Percentiles rank a stretch among this genome's conserved stretches.
Evolutionary conservation across 2,113 vertebrate species (phyloP).

Genomic region (Romanogobio albipinnatus): DNA sequence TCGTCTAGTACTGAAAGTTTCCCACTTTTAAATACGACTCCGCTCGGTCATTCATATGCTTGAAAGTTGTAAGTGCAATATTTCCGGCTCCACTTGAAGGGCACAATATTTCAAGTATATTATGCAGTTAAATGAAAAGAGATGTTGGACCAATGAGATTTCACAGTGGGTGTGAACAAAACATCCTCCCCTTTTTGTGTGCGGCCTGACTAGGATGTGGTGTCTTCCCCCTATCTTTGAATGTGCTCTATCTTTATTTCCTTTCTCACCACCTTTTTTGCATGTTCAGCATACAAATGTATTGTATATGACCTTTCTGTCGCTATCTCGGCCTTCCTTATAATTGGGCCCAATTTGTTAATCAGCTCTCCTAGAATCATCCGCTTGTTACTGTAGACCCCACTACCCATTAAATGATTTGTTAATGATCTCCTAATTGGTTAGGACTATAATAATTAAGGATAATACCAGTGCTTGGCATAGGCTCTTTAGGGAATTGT

Average conservation of each 20-base stretch:
- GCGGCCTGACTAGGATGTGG: background rate
- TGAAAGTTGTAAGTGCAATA: background rate
- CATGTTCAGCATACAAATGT: constrained; percentile 1
- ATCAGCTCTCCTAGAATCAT: constrained; percentile 30
- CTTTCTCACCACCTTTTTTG: background rate
- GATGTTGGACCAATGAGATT: background rate
- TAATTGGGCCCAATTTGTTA: background rate
- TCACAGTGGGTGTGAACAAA: background rate
- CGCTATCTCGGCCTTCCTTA: background rate
- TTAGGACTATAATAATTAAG: constrained; percentile 38
- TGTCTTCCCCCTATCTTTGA: background rate
- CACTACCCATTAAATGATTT: constrained; percentile 40
- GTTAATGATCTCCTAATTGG: constrained; percentile 53
- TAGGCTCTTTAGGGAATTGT: constrained; percentile 23
- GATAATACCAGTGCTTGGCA: constrained; percentile 34
- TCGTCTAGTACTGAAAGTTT: background rate
- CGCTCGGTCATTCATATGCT: background rate
- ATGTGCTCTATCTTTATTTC: background rate
- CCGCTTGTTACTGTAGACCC: constrained; percentile 21
- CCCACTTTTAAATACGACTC: background rate
- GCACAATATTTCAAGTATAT: background rate
- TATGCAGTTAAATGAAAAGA: background rate
- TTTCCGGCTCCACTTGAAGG: background rate
- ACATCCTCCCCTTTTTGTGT: background rate
- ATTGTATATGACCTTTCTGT: constrained; percentile 18